Evolutionary conservation across 2,888 invertebrate species (phyloP).

Genomic region (Lasiommata megera): DNA sequence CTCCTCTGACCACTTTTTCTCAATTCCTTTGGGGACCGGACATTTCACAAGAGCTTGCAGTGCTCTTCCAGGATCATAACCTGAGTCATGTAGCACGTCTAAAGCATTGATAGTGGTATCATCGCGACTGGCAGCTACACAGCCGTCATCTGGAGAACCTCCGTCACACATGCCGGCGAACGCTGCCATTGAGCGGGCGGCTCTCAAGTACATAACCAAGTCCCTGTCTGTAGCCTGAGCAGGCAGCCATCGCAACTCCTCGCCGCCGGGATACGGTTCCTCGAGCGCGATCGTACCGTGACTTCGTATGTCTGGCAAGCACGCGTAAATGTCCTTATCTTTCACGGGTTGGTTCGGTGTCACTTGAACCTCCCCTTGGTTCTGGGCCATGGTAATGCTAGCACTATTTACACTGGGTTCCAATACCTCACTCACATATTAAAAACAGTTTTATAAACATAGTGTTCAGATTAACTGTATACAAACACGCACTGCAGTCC

Average conservation of each 20-base stretch:
- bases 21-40: constrained; percentile 97
- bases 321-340: constrained; percentile 78
- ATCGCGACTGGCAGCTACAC: constrained; percentile 97
- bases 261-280: constrained; percentile 82
- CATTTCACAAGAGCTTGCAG: constrained; percentile 97
- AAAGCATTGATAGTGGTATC: constrained; percentile 98
- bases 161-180: constrained; percentile 99
- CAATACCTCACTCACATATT: constrained; percentile 59
- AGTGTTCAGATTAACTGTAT: constrained; percentile 48
- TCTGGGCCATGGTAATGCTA: constrained; percentile 75
- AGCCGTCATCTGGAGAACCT: constrained; percentile 97
- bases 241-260: constrained; percentile 97
- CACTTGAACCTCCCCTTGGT: constrained; percentile 79
- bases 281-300: constrained; percentile 72
- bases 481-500: constrained; percentile 41
- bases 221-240: constrained; percentile 96
- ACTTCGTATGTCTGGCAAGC: constrained; percentile 79
- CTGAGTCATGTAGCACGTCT: constrained; percentile 96
- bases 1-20: constrained; percentile 99
- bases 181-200: constrained; percentile 98
- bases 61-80: constrained; percentile 98
- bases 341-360: constrained; percentile 76
- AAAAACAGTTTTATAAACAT: constrained; percentile 56
- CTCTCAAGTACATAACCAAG: constrained; percentile 97
- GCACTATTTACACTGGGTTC: constrained; percentile 64